Evolutionary conservation across 2,888 invertebrate species (phyloP).

Genomic region (Drosophila demipolita): DNA sequence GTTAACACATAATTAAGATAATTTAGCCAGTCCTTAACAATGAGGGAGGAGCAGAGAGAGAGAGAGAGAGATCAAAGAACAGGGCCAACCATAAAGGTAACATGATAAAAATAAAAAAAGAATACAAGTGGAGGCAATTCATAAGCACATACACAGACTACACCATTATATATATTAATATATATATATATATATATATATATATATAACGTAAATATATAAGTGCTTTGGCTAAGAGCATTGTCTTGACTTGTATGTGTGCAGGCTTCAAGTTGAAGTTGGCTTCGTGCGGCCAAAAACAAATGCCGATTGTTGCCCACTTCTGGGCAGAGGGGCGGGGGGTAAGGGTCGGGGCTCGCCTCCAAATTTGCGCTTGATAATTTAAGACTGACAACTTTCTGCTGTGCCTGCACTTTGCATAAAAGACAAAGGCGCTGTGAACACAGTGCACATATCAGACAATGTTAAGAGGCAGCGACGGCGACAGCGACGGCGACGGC

Average conservation of each 20-base stretch:
- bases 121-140: neutral
- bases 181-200: neutral
- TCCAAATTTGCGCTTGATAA: neutral
- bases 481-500: neutral
- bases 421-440: conserved; percentile 37
- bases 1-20: neutral
- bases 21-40: neutral
- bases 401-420: conserved; percentile 50
- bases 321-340: neutral
- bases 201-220: neutral
- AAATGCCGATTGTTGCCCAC: conserved; percentile 25
- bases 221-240: neutral
- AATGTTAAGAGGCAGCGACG: conserved; percentile 42
- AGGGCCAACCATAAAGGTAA: neutral
- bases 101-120: neutral
- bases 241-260: conserved; percentile 3
- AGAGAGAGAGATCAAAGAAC: conserved; percentile 17
- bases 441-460: conserved; percentile 50
- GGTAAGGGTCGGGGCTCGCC: neutral
- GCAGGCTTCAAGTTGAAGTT: conserved; percentile 44
- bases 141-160: neutral
- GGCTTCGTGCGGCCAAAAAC: conserved; percentile 13
- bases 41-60: neutral
- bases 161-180: too few relatives aligned
- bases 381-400: conserved; percentile 16